Base-by-base conservation (phyloP, 2,888 invertebrate species). In the Campopleginae sp. region DNA sequence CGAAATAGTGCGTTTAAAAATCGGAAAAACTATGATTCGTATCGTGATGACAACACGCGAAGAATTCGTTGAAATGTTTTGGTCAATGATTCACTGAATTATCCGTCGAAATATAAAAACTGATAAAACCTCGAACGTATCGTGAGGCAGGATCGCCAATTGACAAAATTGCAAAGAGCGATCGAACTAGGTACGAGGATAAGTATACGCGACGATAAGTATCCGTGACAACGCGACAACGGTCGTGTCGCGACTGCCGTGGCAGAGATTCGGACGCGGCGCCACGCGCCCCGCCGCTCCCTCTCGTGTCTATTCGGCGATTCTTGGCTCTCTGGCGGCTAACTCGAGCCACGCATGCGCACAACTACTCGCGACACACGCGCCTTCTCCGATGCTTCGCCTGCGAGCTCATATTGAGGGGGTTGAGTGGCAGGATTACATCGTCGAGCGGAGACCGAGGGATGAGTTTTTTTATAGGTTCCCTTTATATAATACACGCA, bases 231-330 rank as follows among this genome's bases (percentile, higher is more conserved):
- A 90, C 91, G 91, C 92, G 93, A 90, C 91, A 91, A 90, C 91
- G 91, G 90, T 89, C 90, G 91, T 91, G 90, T 90, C 91, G 90
- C 93, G 92, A 93, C 93, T 93, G 93, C 88, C 88, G 91, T 87
- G 87, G 90, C 90, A 84, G 90, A 89, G 89, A 91, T 90, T 91
- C 91, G 87, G 88, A 86, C 86, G 80, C 88, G 88, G 90, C 91
- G 92, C 92, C 93, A 92, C 93, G 92, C 93, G 92, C 91, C 91
- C 89, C 89, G 89, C 92, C 91, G 92, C 89, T 65, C 44, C 19
- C 23, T 10, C 48, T 91, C 93, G 93, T 81, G 54, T 33, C n/a
- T 82, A n/a, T 85, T 87, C 91, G 91, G 33, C 61, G 27, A 38
- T 72, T 19, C 85, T 88, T 89, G 90, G 61, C 89, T 65, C 75